Percentiles rank a stretch among this genome's conserved stretches.
Conservation (phyloP, 2,113 vertebrate species). For the Aspidoscelis tigris region DNA sequence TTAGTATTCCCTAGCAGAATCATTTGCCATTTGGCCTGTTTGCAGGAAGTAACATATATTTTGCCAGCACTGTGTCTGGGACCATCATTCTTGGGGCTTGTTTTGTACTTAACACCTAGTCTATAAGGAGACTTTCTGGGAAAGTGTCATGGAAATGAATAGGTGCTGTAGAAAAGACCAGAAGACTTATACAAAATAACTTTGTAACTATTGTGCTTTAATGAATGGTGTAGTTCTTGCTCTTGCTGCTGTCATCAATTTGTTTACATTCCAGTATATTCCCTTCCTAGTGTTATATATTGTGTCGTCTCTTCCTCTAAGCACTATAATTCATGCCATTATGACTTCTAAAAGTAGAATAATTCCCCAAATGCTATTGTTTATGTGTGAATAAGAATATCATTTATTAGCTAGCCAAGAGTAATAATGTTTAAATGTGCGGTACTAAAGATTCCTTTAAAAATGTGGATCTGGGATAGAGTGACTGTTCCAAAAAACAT, state of each 20-base stretch:
- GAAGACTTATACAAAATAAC: not conserved
- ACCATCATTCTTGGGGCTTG: not conserved
- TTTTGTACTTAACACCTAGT: not conserved
- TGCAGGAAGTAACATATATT: not conserved
- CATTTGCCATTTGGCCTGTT: not conserved
- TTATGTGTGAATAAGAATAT: slow-evolving; percentile 68
- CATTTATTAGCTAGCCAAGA: slow-evolving; percentile 63
- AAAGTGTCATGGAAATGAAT: not conserved
- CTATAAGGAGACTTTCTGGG: not conserved
- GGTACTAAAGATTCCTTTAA: slow-evolving; percentile 36
- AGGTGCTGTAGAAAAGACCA: not conserved
- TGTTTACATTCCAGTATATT: not conserved
- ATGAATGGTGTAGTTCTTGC: not conserved
- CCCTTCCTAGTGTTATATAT: not conserved
- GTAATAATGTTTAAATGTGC: slow-evolving; percentile 56
- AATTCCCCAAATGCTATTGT: slow-evolving; percentile 39
- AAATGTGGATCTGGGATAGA: slow-evolving; percentile 21
- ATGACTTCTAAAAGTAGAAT: slow-evolving; percentile 53
- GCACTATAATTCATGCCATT: slow-evolving; percentile 17
- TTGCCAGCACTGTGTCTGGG: not conserved
- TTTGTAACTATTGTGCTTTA: not conserved
- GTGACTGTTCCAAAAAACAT: slow-evolving; percentile 17
- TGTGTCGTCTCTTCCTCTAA: not conserved
- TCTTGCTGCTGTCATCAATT: slow-evolving; percentile 22
- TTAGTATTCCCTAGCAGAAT: too few relatives aligned